Evolutionary conservation across 2,888 invertebrate species (phyloP).

Genomic region (Penaeus monodon): DNA sequence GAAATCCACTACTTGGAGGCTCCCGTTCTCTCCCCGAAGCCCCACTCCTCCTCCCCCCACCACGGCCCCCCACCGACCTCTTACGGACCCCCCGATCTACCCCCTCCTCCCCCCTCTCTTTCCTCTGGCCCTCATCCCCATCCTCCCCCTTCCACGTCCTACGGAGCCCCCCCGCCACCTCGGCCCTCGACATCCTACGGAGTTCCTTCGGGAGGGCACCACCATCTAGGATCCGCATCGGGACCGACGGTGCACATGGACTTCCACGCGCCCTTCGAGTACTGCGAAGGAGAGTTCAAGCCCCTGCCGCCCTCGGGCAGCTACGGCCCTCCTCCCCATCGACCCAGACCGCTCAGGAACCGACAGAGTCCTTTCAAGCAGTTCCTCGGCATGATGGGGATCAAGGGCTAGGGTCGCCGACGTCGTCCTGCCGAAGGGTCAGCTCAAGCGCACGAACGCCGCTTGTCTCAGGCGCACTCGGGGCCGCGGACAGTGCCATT

Average conservation of each 20-base stretch:
- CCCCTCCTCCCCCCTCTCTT: neutral
- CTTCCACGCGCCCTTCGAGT: conserved; percentile 46
- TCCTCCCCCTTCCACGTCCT: conserved; percentile 1
- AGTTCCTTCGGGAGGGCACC: neutral
- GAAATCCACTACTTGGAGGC: conserved; percentile 1
- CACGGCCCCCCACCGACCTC: conserved; percentile 11
- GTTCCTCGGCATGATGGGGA: conserved; percentile 35
- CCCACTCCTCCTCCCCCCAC: neutral
- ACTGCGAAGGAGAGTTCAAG: conserved; percentile 52
- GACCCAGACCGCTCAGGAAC: neutral
- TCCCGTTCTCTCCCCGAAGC: no score
- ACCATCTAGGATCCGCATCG: neutral
- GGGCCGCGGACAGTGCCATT: no score
- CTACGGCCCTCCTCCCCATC: conserved; percentile 35
- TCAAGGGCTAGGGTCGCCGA: conserved; percentile 15
- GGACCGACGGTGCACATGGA: neutral
- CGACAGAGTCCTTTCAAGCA: conserved; percentile 27
- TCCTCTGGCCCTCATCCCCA: conserved; percentile 30
- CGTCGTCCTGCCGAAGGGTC: no score
- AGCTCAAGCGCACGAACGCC: no score
- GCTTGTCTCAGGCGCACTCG: no score
- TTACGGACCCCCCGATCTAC: conserved; percentile 26
- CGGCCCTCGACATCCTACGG: conserved; percentile 17
- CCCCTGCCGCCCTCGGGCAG: conserved; percentile 32
- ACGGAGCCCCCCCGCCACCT: conserved; percentile 6